A percentile compares a stretch with the other conserved stretches of the same genome.
phyloP scores from a whole-genome alignment of 2,888 invertebrate genomes.

The Smittia aterrima region DNA sequence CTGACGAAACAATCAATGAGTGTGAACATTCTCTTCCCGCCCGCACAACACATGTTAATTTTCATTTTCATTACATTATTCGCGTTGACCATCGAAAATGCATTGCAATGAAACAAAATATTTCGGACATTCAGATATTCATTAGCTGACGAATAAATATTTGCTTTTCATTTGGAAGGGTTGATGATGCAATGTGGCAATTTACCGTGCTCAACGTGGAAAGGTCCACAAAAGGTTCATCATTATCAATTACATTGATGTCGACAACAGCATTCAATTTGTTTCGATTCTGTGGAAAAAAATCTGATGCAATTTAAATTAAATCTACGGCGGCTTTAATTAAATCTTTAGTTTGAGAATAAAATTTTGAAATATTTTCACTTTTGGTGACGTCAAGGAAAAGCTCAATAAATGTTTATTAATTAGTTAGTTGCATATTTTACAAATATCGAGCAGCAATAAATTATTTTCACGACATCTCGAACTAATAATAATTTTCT shows the following conservation, averaged over 20 bases:
- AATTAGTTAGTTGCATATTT: no score
- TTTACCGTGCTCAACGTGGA: neutral
- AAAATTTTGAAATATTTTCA: no score
- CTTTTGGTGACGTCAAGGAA: no score
- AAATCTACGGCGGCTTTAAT: neutral
- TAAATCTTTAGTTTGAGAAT: neutral
- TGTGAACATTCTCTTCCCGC: neutral
- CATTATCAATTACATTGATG: conserved; percentile 6
- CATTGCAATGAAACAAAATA: neutral
- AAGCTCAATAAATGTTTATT: no score
- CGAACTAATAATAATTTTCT: no score
- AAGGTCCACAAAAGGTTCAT: neutral
- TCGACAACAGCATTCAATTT: neutral
- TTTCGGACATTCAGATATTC: neutral
- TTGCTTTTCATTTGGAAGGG: neutral
- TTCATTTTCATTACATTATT: neutral
- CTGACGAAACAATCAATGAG: neutral
- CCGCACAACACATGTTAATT: neutral
- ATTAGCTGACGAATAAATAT: neutral
- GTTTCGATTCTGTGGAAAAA: neutral
- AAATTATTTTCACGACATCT: no score
- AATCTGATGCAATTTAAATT: neutral
- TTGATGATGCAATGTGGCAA: neutral
- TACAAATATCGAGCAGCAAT: no score
- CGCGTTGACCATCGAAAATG: neutral